Percentiles rank a stretch among this genome's conserved stretches.
phyloP scores from a whole-genome alignment of 2,797 vertebrate species.

The Alca torda region DNA sequence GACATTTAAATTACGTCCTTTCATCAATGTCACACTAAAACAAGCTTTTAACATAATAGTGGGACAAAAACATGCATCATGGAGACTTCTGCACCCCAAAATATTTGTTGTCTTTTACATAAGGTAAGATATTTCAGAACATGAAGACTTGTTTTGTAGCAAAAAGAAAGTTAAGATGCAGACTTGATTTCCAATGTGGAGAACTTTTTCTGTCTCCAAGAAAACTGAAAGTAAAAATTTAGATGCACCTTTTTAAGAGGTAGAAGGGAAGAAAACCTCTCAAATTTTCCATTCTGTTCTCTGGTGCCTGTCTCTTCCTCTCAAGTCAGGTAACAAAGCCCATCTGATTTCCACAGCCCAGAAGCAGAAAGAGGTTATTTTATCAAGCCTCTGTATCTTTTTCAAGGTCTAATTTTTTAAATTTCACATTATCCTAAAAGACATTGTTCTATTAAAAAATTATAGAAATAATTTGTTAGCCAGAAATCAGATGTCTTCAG shows the following conservation, averaged over 20 bases:
- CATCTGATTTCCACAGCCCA: neutral
- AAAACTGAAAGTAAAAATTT: neutral
- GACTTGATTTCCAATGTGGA: neutral
- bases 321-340: neutral
- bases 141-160: neutral
- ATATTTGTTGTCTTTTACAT: neutral
- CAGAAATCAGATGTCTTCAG: neutral
- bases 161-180: neutral
- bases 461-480: neutral
- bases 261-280: neutral
- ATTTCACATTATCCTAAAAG: neutral
- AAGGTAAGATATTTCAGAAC: neutral
- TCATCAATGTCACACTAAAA: neutral
- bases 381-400: neutral
- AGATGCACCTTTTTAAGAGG: neutral
- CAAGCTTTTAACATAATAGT: neutral
- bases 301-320: neutral
- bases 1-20: constrained; percentile 55
- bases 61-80: neutral
- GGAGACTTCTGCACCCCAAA: neutral
- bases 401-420: neutral
- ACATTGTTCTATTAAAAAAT: neutral
- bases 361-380: neutral
- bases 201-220: neutral
- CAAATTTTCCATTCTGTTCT: neutral